Evolutionary conservation across 2,888 invertebrate genomes (phyloP), one percentile per base, ranked within the genome.

Genomic region (Anaspis maculata): DNA sequence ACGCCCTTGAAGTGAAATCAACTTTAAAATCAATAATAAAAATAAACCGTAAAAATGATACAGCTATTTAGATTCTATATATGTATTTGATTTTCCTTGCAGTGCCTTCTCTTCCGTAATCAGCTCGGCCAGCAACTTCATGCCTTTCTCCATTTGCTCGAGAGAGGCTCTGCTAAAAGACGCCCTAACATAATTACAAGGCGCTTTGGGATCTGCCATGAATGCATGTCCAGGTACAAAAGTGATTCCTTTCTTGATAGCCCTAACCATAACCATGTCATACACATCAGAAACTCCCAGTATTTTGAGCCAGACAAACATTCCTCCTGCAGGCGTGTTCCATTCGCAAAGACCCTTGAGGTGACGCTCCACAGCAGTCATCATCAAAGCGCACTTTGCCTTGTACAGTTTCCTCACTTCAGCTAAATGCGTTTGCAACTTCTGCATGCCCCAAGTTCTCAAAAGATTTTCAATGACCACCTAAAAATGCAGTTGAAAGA

Each of bases 301-400:
- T 0, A 85, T 74, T 49, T 76, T 73, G 29, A 85, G 66, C 87
- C 87, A 88, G 23, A 85, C 69, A 62, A 86, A 87, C 70, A 87
- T 77, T 0, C 87, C 87, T 2, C 81, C 85, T 3, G 66, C 59
- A 0, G 88, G 87, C 13, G 70, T 56, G 1, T 63, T 54, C 74
- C 82, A 85, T 35, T 78, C 77, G 2, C 76, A 78, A 2, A 83
- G 56, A 27, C 74, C 77, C 68, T 58, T 49, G 13, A 79, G 62
- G 56, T 78, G 70, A 51, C 72, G 73, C 3, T 73, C 66, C 43
- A 80, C 73, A 1, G 78, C 71, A 0, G 60, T 54, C 1, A 77
- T 55, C 44, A 83, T 77, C 22, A 71, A 59, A 52, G 81, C 78
- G 3, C 83, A 68, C 6, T 81, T 73, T 3, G 59, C 57, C 39